Conservation (phyloP, 2,888 invertebrate species). For the Dorcus hopei region DNA sequence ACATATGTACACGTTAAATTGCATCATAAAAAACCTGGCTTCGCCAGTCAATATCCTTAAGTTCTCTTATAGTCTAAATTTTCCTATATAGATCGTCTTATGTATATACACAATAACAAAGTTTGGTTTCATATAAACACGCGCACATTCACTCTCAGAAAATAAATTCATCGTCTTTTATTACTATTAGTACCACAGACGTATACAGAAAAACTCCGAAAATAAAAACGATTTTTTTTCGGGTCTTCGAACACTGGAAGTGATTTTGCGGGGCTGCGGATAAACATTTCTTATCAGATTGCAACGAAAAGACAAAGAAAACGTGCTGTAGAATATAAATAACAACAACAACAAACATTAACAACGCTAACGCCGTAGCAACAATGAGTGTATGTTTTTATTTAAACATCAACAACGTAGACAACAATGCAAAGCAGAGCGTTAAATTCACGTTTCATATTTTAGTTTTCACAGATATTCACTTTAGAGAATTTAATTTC, state of each 20-base stretch:
- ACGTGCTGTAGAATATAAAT: no score
- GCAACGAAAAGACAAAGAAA: no score
- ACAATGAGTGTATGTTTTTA: slow-evolving; percentile 43
- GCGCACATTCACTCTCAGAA: slow-evolving; percentile 21
- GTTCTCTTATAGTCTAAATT: slow-evolving; percentile 29
- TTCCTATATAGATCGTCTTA: slow-evolving; percentile 29
- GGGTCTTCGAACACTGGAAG: no score
- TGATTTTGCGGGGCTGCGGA: background rate
- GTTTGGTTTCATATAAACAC: slow-evolving; percentile 25
- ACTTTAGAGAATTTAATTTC: no score
- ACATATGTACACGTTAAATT: slow-evolving; percentile 34
- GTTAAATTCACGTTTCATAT: background rate
- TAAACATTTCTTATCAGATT: background rate
- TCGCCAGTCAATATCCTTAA: slow-evolving; percentile 37
- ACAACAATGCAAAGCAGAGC: slow-evolving; percentile 48
- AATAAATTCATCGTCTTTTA: background rate
- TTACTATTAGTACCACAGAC: background rate
- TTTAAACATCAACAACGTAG: slow-evolving; percentile 43
- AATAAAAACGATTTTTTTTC: background rate
- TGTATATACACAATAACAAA: slow-evolving; percentile 43
- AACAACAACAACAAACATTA: slow-evolving; percentile 37
- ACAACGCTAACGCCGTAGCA: slow-evolving; percentile 48
- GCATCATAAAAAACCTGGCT: slow-evolving; percentile 41
- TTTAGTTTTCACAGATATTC: background rate
- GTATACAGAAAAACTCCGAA: background rate